A percentile compares a stretch with the other conserved stretches of the same genome.
These are phyloP conservation scores for Sorex fumeus DNA, from an alignment of 2,113 vertebrate genomes.

Conservation along the genomic window DNA sequence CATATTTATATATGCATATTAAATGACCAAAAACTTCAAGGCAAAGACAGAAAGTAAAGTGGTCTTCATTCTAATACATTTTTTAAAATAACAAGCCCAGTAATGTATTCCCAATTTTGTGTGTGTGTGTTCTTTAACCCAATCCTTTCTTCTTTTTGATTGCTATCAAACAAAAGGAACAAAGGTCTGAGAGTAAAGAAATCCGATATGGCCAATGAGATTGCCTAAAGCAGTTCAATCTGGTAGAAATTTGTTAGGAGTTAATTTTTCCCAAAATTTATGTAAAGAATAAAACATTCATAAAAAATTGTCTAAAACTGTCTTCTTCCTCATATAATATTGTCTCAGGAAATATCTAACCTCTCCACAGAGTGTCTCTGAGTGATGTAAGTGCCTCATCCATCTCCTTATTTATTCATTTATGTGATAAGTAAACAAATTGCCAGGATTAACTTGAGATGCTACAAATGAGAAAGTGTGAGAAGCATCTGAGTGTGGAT, in stretches of 20 bases:
- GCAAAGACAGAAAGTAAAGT: background rate
- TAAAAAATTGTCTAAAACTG: background rate
- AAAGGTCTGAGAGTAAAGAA: background rate
- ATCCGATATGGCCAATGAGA: background rate
- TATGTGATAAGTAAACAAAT: conserved; percentile 39
- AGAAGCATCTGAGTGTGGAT: conserved; percentile 30
- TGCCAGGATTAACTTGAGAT: conserved; percentile 39
- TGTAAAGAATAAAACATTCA: background rate
- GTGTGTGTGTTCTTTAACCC: background rate
- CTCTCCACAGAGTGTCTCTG: background rate
- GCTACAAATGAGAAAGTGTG: conserved; percentile 43
- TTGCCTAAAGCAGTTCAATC: background rate
- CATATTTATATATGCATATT: no score
- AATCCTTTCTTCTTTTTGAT: background rate
- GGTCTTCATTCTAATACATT: background rate
- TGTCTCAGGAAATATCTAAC: background rate
- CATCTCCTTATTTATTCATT: background rate
- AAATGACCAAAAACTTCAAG: background rate
- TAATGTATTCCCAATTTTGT: background rate
- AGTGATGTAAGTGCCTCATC: conserved; percentile 1
- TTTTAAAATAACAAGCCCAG: background rate
- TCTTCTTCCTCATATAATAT: background rate
- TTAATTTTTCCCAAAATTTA: background rate
- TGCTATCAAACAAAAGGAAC: background rate
- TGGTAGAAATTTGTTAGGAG: background rate